Evolutionary conservation across 1,140 invertebrate genomes (phyloP), one percentile per base, ranked within the genome.

Genomic region (Neotoxoptera formosana): DNA sequence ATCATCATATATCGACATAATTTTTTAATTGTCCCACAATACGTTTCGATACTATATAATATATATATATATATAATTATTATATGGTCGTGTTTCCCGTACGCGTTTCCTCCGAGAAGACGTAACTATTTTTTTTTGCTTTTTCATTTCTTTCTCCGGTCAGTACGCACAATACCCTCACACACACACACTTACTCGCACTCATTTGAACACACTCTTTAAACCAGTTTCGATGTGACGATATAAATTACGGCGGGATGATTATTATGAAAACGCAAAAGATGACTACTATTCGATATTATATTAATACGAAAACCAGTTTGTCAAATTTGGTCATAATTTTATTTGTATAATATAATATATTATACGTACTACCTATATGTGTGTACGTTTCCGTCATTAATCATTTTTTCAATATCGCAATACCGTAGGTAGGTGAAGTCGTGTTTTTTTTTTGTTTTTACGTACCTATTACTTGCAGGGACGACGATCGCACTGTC

Each of bases 21-120:
- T 90, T 60, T 89, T 89, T 89, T 89, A 89, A 89, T 89, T 89
- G 88, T 89, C 34, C 88, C 51, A 56, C 88, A 89, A 89, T 76
- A 76, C 87, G 87, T 88, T 89, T n/a, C 23, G 48, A 21, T 88
- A 89, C 51, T 56, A 51, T 76, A n/a, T n/a, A n/a, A n/a, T n/a
- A n/a, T n/a, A n/a, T n/a, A n/a, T n/a, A n/a, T n/a, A n/a, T n/a
- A 83, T 83, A 41, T 83, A 81, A 34, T 34, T 36, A 81, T 81
- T 83, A 45, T 83, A 45, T 41, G 41, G 87, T 88, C 51, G 51
- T 36, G 89, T 67, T 90, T 90, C 56, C 56, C 45, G 89, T 67
- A 56, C 56, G 89, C 23, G 41, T 45, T 90, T 90, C 36, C 89
- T 90, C 30, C 45, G 56, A 90, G 56, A 90, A 67, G 89, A 90